Base-by-base conservation (phyloP, 2,888 invertebrate species). In the Zeuzera pyrina region DNA sequence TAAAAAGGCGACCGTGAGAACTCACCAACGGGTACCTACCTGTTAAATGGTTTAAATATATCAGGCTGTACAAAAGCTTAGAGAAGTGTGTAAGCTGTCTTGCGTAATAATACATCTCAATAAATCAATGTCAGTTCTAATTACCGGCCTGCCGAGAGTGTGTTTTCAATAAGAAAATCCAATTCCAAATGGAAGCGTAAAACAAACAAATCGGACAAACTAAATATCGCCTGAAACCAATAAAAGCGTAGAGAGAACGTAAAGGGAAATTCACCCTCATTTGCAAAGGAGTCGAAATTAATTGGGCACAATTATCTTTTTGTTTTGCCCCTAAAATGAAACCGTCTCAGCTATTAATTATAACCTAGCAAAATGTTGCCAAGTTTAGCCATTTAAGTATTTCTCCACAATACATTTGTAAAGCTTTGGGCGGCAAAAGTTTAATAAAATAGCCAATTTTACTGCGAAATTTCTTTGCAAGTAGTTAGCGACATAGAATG, bases 281-380 rank as follows among this genome's bases (percentile, higher is more conserved):
- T 74, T 72, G 60, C 64, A 70, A n/a, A 72, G 64, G 61, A 74
- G 68, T 56, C 54, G 33, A 68, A 76, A 81, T 79, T 79, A 79
- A 81, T 81, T 76, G 72, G 61, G 45, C 52, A 56, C 66, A 71
- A 78, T 77, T 77, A 78, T 74, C 74, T 73, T 78, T 78, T 76
- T 77, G 74, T 76, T 73, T 65, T 57, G 49, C 50, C 52, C 42
- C 52, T 46, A 36, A 63, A 71, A 67, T 63, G 57, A 64, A 71
- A 72, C 58, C 57, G 61, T 63, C 59, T 54, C 51, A 39, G 40
- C 50, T 52, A 69, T 77, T 73, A 68, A 76, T 77, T 76, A 74
- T 68, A 67, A 65, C 48, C 43, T 22, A 47, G 54, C 47, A 42
- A 60, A 64, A 48, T 45, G 57, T 45, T 47, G 50, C 57, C 51